Conservation (phyloP, 2,113 vertebrate species). For the Sapayoa aenigma region DNA sequence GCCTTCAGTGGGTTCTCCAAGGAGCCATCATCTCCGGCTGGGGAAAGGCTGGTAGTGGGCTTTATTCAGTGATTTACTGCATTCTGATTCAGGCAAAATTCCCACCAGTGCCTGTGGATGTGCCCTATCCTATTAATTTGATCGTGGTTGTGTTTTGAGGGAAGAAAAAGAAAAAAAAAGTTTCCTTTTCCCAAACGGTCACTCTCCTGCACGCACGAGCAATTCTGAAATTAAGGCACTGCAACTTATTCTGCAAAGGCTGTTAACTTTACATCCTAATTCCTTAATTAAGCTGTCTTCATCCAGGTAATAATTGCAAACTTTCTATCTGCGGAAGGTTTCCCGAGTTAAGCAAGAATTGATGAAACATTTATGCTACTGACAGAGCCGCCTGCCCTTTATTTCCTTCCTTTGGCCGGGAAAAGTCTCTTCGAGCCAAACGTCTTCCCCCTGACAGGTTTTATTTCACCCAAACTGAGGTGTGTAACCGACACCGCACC, state of each 20-base stretch:
- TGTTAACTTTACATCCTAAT: slow-evolving; percentile 40
- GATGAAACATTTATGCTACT: neutral
- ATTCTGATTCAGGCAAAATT: neutral
- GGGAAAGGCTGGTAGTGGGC: neutral
- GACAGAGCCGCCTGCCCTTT: neutral
- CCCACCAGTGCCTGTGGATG: neutral
- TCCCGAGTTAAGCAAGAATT: neutral
- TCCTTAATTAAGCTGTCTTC: slow-evolving; percentile 65
- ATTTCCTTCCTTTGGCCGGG: neutral
- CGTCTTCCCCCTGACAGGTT: neutral
- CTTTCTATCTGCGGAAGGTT: neutral
- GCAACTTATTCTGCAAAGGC: neutral
- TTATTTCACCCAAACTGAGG: neutral
- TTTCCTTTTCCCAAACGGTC: neutral
- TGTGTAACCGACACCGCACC: accelerated
- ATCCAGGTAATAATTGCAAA: slow-evolving; percentile 65
- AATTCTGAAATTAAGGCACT: neutral
- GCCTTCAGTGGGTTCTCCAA: neutral
- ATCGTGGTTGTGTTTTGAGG: neutral
- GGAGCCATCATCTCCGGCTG: neutral
- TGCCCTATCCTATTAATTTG: neutral
- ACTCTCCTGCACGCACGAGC: neutral
- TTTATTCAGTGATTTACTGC: neutral
- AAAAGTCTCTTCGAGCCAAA: neutral
- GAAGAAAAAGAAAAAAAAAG: neutral